Evolutionary conservation across 1,140 invertebrate genomes (phyloP).

Genomic region (Geopemphigus sp.): DNA sequence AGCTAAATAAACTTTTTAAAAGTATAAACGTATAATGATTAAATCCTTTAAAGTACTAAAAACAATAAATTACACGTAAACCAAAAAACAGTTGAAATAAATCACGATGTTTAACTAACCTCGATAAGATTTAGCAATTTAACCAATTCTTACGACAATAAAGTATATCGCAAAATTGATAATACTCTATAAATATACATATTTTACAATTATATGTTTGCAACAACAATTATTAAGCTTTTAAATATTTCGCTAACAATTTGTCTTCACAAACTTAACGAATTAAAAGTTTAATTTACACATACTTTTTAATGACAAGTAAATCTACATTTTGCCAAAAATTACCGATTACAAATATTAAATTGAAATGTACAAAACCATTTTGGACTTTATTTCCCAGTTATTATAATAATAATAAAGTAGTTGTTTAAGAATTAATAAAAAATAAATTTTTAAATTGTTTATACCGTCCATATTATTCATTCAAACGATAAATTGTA

Average conservation of each 20-base stretch:
- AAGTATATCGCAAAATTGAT: neutral
- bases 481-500: slow-evolving; percentile 1
- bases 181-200: neutral
- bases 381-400: neutral
- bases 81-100: neutral
- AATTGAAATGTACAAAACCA: neutral
- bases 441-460: neutral
- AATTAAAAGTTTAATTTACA: neutral
- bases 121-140: neutral
- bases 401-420: neutral
- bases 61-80: neutral
- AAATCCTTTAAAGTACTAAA: neutral
- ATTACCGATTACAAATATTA: too few species aligned
- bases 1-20: too few species aligned
- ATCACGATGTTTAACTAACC: neutral
- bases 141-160: neutral
- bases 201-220: neutral
- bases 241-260: neutral
- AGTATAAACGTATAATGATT: neutral
- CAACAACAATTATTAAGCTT: neutral
- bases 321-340: too few species aligned
- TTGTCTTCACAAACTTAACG: neutral
- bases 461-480: neutral
- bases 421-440: neutral
- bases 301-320: too few species aligned